Base-by-base conservation (phyloP, 2,888 invertebrate genomes). In the Parelbella ahira region DNA sequence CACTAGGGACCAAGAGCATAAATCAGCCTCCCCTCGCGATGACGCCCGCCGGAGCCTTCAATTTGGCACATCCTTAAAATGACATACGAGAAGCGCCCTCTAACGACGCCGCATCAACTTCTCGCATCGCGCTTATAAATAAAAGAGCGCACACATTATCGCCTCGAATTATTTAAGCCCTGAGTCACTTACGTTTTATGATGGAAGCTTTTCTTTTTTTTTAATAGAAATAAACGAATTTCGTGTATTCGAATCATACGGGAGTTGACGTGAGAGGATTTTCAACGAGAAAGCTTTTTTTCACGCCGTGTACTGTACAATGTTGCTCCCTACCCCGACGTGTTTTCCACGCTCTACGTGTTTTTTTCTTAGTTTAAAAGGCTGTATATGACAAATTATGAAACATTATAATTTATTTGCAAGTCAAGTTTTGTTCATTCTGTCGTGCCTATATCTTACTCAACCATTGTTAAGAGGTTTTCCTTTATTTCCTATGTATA, bases 1-100 rank as follows among this genome's bases (percentile, higher is more conserved):
- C 63, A 68, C 33, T 20, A 49, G 56, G 53, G 57, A 68, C 71
- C 10, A 65, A 53, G 56, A 60, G 79, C 76, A 86, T 86, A 86
- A 86, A 86, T 86, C 86, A 86, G 82, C 55, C 79, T 73, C 78
- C 80, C 82, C 83, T 75, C 77, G 75, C 76, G 72, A 75, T 77
- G 75, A 74, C 76, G 78, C 77, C 71, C 70, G 68, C 56, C 70
- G 77, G 82, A 84, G 80, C 83, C 87, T 87, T 87, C 87, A 87
- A 87, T 87, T 87, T 87, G 82, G 84, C 78, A 84, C 86, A 86
- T 87, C 87, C 87, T 87, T 87, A 87, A 87, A 87, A 87, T 87
- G 87, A 87, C 86, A 87, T 81, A 86, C 79, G 87, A 87, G 81
- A 82, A 71, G 73, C 59, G 69, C 63, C 68, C 72, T 76, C 74